Evolutionary conservation across 2,888 invertebrate genomes (phyloP), one percentile per base, ranked within the genome.

Genomic region (Oligia strigilis): DNA sequence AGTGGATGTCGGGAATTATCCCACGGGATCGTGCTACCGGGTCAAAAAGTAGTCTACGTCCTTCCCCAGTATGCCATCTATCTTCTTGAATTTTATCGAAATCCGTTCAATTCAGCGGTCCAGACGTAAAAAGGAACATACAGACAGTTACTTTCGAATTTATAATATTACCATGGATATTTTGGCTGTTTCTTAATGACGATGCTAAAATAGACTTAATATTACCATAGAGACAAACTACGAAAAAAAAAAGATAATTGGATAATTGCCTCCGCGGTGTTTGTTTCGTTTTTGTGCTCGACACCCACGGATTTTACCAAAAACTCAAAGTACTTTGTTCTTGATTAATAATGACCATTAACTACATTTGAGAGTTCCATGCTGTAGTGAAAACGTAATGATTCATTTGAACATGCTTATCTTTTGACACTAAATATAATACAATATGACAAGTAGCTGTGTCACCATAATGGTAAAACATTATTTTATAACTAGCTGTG

Each of bases 311-410:
- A 46, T 72, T 77, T 76, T 55, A 77, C 88, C 87, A 84, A 88
- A 84, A 86, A 80, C 58, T 75, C 19, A 70, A 80, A 71, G 81
- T 83, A 81, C 79, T 87, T 76, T 80, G 66, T 60, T 78, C 74
- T 87, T 88, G 88, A 88, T 88, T 84, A 81, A 88, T 86, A 80
- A 83, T 84, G 79, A 69, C 78, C 79, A 85, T 87, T 88, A 82
- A 75, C 69, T 75, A 81, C 77, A 67, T 49, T 55, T 52, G 55
- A 72, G 55, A 72, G 23, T 72, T 55, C 80, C 81, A 81, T 82
- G 75, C 5, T 72, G 40, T 70, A 64, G 67, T 72, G 49, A 84
- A 80, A 79, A 83, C 66, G 9, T 66, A 8, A 72, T 60, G 64
- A 84, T 78, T 72, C 8, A 80, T 85, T 72, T 78, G 58, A 69